Evolutionary conservation across 1,140 invertebrate genomes (phyloP), one percentile per base, ranked within the genome.

Genomic region (Drosophila nigromelanica): DNA sequence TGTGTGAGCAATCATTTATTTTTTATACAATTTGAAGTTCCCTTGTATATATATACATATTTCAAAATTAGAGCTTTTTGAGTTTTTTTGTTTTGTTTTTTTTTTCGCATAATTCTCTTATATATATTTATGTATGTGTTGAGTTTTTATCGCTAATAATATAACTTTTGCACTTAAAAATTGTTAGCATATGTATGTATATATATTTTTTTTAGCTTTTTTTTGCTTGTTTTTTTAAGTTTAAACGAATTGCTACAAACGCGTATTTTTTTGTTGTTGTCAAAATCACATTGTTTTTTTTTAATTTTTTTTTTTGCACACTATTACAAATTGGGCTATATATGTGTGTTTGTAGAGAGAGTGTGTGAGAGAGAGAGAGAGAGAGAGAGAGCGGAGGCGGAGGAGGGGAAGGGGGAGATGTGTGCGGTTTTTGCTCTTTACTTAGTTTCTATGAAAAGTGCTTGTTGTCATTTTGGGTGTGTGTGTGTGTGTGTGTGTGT

Each of bases 151-250:
- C 54, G 61, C 81, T 87, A 83, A 77, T 78, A 78, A 80, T 76
- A 83, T 87, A 87, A 87, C 83, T 77, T 83, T 83, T 72, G 76
- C 79, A 89, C 83, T 89, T 87, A 89, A 83, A 80, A 87, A 75
- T 78, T 69, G 75, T 87, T 87, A 58, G 40, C 24, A 27, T 24
- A 24, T 24, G 21, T 24, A 24, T 24, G 3, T 24, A 56, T 56
- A 42, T 0, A 39, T 55, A 18, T 56, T 55, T 69, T 51, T 80
- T 66, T 47, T 73, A 14, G 14, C 1, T 27, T 37, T 48, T 79
- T 69, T 60, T 75, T 55, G 61, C 18, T 66, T 62, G 14, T 30
- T 48, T 48, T 66, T 72, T 67, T 69, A 64, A 68, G 21, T 83
- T 76, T 66, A 37, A 80, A 75, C 76, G 48, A 76, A 62, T 70